These are phyloP conservation scores for Chironomus tentans DNA, from an alignment of 2,888 invertebrate genomes.

Conservation along the genomic window DNA sequence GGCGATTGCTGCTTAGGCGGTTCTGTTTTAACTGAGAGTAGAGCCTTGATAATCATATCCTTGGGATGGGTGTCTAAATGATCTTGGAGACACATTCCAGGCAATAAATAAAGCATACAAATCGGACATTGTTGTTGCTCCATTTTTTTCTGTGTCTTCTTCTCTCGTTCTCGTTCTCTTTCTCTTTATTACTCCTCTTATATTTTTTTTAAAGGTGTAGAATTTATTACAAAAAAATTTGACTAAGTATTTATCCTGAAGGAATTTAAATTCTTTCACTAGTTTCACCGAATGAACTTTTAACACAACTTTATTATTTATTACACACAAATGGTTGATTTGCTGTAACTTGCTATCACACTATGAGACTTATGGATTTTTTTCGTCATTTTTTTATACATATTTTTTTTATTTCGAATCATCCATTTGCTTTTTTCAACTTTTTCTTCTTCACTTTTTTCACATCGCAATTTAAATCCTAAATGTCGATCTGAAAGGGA, in stretches of 20 bases:
- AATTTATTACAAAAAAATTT: background rate
- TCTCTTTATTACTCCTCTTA: background rate
- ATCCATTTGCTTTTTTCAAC: conserved; percentile 16
- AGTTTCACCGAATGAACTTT: background rate
- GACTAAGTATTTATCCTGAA: background rate
- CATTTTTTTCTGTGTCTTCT: conserved; percentile 6
- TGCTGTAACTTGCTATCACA: conserved; percentile 19
- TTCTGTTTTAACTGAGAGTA: conserved; percentile 42
- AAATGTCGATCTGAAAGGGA: background rate
- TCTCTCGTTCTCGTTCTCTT: background rate
- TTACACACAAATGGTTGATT: background rate
- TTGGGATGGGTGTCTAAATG: conserved; percentile 81
- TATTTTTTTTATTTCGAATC: conserved; percentile 17
- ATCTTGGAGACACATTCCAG: conserved; percentile 70
- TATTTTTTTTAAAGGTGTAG: background rate
- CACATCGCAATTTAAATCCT: background rate
- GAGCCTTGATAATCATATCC: conserved; percentile 76
- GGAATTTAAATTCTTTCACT: background rate
- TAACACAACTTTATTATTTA: background rate
- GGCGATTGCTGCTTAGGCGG: background rate
- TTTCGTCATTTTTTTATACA: conserved; percentile 21
- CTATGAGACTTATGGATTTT: conserved; percentile 23
- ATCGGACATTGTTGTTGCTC: conserved; percentile 62
- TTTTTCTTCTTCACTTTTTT: conserved; percentile 25
- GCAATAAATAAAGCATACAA: conserved; percentile 72